phyloP scores from a whole-genome alignment of 2,797 vertebrate species.

The Acanthopagrus latus region DNA sequence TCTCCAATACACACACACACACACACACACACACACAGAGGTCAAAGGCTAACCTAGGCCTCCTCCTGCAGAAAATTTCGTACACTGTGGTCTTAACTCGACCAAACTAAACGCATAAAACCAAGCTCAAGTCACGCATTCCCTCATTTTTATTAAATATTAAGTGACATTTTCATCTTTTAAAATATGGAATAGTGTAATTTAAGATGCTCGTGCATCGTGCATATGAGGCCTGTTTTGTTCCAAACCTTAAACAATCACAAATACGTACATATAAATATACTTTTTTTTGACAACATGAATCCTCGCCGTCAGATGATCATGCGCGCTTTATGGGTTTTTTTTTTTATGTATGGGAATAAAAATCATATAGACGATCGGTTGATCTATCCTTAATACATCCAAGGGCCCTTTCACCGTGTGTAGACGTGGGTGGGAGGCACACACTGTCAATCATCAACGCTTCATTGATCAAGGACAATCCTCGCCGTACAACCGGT shows the following conservation, averaged over 20 bases:
- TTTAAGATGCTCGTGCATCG: not conserved
- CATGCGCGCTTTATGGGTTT: slow-evolving; percentile 15
- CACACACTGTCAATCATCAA: slow-evolving; percentile 83
- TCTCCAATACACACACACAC: slow-evolving; percentile 3
- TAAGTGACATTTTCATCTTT: not conserved
- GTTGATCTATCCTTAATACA: slow-evolving; percentile 65
- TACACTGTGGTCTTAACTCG: slow-evolving; percentile 7
- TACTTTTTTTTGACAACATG: not conserved
- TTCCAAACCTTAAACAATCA: not conserved
- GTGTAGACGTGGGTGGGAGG: slow-evolving; percentile 81
- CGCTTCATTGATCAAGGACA: slow-evolving; percentile 86
- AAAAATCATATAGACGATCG: slow-evolving; percentile 50
- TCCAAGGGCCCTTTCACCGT: slow-evolving; percentile 78
- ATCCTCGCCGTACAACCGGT: slow-evolving; percentile 85
- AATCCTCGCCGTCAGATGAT: slow-evolving; percentile 26
- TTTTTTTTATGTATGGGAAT: slow-evolving; percentile 53
- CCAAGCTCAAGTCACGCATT: not conserved
- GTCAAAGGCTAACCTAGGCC: slow-evolving; percentile 46
- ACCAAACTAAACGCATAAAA: slow-evolving; percentile 14
- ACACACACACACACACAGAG: slow-evolving; percentile 33
- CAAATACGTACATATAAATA: not conserved
- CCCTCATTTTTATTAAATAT: slow-evolving; percentile 5
- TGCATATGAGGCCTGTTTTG: not conserved
- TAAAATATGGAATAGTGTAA: not conserved
- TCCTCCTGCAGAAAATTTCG: slow-evolving; percentile 19